A percentile compares a stretch with the other conserved stretches of the same genome.
Evolutionary conservation across 2,113 vertebrate species (phyloP).

Genomic region (Chitala chitala): DNA sequence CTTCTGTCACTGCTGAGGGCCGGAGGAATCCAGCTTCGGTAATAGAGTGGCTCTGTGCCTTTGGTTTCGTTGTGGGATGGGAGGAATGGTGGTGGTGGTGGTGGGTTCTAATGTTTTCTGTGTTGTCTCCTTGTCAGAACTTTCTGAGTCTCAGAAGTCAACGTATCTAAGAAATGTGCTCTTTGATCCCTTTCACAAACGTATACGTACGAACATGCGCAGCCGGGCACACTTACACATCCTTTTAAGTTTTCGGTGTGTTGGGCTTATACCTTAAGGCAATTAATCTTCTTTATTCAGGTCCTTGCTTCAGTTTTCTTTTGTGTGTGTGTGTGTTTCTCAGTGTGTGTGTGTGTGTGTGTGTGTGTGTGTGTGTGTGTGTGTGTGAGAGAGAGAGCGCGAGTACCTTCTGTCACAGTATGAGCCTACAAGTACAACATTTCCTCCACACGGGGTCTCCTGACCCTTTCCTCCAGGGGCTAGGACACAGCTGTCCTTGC

Average conservation of each 20-base stretch:
- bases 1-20: neutral
- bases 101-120: too few species aligned
- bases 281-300: neutral
- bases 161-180: neutral
- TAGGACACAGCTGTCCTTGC: neutral
- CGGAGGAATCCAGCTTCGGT: neutral
- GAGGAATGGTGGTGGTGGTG: too few species aligned
- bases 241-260: neutral
- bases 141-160: neutral
- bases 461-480: neutral
- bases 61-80: too few species aligned
- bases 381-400: too few species aligned
- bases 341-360: too few species aligned
- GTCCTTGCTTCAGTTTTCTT: neutral
- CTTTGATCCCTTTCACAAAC: neutral
- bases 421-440: neutral
- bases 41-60: too few species aligned
- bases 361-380: constrained; percentile 17
- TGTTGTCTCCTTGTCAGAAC: neutral
- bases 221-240: neutral
- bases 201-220: neutral
- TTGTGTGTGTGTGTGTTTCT: too few species aligned
- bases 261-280: neutral
- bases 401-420: neutral
- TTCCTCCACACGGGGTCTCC: neutral